These are phyloP conservation scores for Caenorhabditis sinica DNA, from an alignment of 2,888 invertebrate genomes.

Conservation along the genomic window DNA sequence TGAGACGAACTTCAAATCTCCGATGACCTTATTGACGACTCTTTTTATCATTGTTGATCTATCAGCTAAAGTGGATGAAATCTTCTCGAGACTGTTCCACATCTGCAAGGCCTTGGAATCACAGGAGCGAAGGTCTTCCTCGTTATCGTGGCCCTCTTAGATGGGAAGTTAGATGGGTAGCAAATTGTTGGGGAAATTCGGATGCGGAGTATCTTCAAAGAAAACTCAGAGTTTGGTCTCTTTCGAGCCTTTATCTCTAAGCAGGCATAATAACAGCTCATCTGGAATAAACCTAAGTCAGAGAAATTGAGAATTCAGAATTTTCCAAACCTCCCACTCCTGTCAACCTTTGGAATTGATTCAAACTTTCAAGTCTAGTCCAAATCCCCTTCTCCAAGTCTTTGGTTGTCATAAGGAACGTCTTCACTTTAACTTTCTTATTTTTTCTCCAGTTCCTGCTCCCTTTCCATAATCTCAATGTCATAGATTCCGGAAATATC, in stretches of 20 bases:
- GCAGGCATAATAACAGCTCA: background rate
- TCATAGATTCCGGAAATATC: background rate
- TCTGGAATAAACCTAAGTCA: slow-evolving; percentile 1
- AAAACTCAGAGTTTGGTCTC: slow-evolving; percentile 13
- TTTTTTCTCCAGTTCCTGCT: background rate
- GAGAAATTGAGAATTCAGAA: background rate
- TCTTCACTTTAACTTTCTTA: background rate
- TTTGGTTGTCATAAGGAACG: background rate
- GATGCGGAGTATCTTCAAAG: background rate
- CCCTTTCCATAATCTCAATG: background rate
- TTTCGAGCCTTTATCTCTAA: slow-evolving; percentile 2
- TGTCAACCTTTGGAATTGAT: background rate
- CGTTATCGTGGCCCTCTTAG: slow-evolving; percentile 7
- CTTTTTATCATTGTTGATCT: background rate
- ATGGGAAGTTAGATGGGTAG: background rate
- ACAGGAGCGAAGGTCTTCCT: background rate
- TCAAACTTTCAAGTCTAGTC: background rate
- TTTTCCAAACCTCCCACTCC: background rate
- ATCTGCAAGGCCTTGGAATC: background rate
- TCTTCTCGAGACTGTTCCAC: background rate
- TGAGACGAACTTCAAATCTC: slow-evolving; percentile 11
- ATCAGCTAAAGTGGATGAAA: background rate
- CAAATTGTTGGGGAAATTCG: slow-evolving; percentile 6
- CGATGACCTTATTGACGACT: background rate
- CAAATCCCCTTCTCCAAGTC: background rate